Percentiles rank a stretch among this genome's conserved stretches.
Conservation (phyloP, 35 echinoderm and acorn worm genomes). For the Stichopus chloronotus region DNA sequence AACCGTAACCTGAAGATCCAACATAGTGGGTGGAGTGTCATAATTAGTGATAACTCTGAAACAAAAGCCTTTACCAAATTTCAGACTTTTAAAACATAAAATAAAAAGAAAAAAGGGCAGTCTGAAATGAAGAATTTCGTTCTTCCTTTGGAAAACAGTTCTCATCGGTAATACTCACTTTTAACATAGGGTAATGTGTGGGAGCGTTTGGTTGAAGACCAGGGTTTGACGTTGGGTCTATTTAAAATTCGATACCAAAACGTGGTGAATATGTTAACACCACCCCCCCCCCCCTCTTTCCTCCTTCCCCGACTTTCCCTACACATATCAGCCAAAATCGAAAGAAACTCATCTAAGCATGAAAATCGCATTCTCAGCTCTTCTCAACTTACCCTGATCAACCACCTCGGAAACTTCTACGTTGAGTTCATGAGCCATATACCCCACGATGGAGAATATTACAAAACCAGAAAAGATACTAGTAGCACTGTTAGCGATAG, state of each 20-base stretch:
- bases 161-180: too few species aligned
- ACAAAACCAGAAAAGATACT: constrained; percentile 92
- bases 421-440: constrained; percentile 56
- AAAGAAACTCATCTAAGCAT: too few species aligned
- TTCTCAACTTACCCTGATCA: constrained; percentile 67
- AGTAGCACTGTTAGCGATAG: constrained; percentile 76
- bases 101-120: neutral
- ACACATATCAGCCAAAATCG: neutral
- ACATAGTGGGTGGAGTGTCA: too few species aligned
- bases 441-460: constrained; percentile 90
- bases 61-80: neutral
- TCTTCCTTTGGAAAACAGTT: too few species aligned
- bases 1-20: constrained; percentile 64
- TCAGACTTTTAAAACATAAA: neutral
- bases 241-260: neutral
- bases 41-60: neutral
- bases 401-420: constrained; percentile 75
- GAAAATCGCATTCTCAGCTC: too few species aligned
- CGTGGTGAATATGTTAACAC: neutral
- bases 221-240: neutral
- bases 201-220: too few species aligned
- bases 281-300: neutral
- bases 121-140: too few species aligned
- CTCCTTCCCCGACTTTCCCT: neutral
- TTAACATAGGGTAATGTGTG: too few species aligned